Base-by-base conservation (phyloP, 92 coral and sea anemone species). In the Parazoanthus swiftii region DNA sequence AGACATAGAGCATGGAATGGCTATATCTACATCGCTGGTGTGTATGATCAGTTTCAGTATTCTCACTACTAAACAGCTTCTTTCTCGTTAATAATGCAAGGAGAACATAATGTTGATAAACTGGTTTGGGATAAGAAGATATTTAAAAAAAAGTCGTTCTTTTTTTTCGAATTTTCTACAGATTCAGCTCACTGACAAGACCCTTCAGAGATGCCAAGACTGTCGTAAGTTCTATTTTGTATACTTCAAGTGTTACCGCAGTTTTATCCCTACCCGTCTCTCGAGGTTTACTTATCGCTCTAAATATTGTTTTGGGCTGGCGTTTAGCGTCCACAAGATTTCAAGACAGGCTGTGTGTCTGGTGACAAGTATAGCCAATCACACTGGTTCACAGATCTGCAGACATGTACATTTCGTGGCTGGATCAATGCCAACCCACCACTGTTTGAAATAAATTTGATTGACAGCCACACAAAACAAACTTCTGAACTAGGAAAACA, bases 111-210 rank as follows among this genome's bases (percentile, higher is more conserved):
- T 18, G 38, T 11, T 48, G 43, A 74, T 8, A 18, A 15, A 74
- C 10, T 20, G 16, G 16, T 1, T 33, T 7, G 38, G 13, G 46
- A 38, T 38, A 10, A 75, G 51, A 75, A 38, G 29, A 38, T 15
- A 0, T 13, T 29, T 23, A 5, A 18, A 7, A 20, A 4, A 63
- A 63, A 0, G 70, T 25, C 21, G 20, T 58, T 16, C 15, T 25
- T 63, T 75, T 75, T 38, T 75, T 38, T 23, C n/a, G 6, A 75
- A 18, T 35, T 38, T 16, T 50, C 10, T 51, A 16, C 68, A 79
- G 83, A 56, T 29, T 79, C 66, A 51, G 67, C 65, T 46, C 70
- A 1, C 70, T 79, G 29, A 46, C 67, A 79, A 54, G 83, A 29
- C 44, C 37, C 36, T 14, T 33, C 38, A 13, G 21, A 79, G 82